These are phyloP conservation scores for Rhincodon typus DNA, from an alignment of 2,797 vertebrate species.

Conservation along the genomic window DNA sequence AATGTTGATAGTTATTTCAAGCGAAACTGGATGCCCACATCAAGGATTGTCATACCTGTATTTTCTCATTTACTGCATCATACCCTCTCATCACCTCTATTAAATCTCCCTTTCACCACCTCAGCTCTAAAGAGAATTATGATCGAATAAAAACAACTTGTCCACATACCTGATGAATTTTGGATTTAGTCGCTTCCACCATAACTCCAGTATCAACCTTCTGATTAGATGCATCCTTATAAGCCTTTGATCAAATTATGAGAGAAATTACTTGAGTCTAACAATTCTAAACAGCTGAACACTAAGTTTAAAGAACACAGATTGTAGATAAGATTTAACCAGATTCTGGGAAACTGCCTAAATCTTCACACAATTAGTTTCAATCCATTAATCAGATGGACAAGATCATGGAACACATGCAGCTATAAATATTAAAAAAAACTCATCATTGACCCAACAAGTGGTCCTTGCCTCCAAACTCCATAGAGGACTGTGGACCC, in stretches of 20 bases:
- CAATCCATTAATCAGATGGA: not conserved
- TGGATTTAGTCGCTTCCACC: conserved; percentile 85
- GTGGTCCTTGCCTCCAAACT: not conserved
- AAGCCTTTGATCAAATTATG: conserved; percentile 49
- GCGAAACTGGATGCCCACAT: no score
- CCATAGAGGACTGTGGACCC: not conserved
- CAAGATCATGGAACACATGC: not conserved
- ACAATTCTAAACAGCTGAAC: not conserved
- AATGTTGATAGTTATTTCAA: no score
- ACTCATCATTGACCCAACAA: not conserved
- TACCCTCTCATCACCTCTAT: not conserved
- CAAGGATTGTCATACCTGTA: no score
- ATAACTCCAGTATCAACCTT: conserved; percentile 77
- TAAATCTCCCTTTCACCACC: no score
- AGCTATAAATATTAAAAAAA: not conserved
- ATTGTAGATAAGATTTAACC: not conserved
- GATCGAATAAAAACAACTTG: not conserved
- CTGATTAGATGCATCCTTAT: conserved; percentile 74
- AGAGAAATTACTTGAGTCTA: not conserved
- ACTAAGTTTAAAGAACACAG: not conserved
- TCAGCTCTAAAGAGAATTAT: not conserved
- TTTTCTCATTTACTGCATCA: not conserved
- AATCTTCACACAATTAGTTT: not conserved
- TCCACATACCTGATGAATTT: conserved; percentile 82
- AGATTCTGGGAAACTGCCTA: not conserved